Evolutionary conservation across 2,113 vertebrate genomes (phyloP).

Genomic region (Equus przewalskii): DNA sequence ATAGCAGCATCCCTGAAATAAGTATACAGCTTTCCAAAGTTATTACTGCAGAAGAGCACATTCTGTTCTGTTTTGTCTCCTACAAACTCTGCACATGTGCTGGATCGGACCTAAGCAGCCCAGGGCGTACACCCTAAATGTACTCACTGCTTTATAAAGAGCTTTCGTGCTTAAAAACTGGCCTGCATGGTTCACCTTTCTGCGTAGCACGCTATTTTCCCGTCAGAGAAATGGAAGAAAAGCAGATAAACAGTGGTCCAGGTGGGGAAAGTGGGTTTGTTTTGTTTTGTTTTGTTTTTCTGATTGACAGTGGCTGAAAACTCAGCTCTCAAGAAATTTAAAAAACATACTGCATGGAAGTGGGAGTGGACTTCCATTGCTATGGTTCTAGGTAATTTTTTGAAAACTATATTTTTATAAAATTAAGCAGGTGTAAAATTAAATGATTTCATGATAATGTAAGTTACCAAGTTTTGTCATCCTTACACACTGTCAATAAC

Average conservation of each 20-base stretch:
- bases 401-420: not conserved
- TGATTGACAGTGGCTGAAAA: not conserved
- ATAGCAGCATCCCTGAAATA: not conserved
- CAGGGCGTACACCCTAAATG: fast-evolving
- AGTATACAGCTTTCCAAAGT: not conserved
- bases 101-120: not conserved
- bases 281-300: not conserved
- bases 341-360: not conserved
- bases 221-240: not conserved
- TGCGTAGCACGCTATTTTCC: not conserved
- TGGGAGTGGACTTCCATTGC: not conserved
- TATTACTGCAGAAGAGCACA: not conserved
- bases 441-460: not conserved
- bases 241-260: not conserved
- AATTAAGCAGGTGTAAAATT: constrained; percentile 37
- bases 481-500: not conserved
- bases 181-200: not conserved
- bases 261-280: not conserved
- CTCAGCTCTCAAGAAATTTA: not conserved
- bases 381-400: not conserved
- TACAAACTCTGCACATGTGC: not conserved
- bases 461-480: not conserved
- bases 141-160: not conserved
- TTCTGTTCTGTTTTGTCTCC: not conserved
- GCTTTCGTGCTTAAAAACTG: not conserved